Base-by-base conservation (phyloP, 1,140 invertebrate species). In the Philotrypesis tridentata region DNA sequence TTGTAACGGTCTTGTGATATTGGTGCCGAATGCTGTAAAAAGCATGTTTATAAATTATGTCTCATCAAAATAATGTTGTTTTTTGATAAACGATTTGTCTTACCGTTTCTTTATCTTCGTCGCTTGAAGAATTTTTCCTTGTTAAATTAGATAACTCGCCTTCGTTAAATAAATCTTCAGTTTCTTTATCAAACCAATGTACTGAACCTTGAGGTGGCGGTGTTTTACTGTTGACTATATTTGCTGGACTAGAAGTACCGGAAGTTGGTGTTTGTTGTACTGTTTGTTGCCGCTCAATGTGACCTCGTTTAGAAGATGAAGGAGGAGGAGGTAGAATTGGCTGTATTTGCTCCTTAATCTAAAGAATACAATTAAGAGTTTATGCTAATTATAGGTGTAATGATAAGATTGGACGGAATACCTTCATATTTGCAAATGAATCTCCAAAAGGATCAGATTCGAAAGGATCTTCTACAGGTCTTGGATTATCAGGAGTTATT, bases 401-500 rank as follows among this genome's bases (percentile, higher is more conserved):
- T 27, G 27, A 2, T 48, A 61, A 78, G 63, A 55, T 82, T 65
- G 27, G 3, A 43, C 7, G 14, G 21, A 40, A 70, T 89, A 94
- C 94, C 85, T 94, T 93, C 88, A 94, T 94, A 82, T 93, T 93
- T 14, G 95, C 95, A 87, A 97, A 97, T 12, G 96, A 97, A 91
- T 97, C 96, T 14, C 95, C 95, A 87, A 96, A 96, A 0, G 95
- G 95, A 92, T 96, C 95, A 29, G 87, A 86, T 48, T 91, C 92
- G 83, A 93, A 93, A 31, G 92, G 90, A 84, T 94, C 94, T 83
- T 94, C 93, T 3, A 92, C 91, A 17, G 92, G 89, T 84, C 93
- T 92, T 67, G 93, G 93, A 88, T 95, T 94, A 21, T 95, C 96
- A 8, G 96, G 96, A 7, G 96, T 97, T 37, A 96, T 95, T 78